Percentiles rank a stretch among this genome's conserved stretches.
These are phyloP conservation scores for Entelurus aequoreus DNA, from an alignment of 2,113 vertebrate genomes.

Conservation along the genomic window DNA sequence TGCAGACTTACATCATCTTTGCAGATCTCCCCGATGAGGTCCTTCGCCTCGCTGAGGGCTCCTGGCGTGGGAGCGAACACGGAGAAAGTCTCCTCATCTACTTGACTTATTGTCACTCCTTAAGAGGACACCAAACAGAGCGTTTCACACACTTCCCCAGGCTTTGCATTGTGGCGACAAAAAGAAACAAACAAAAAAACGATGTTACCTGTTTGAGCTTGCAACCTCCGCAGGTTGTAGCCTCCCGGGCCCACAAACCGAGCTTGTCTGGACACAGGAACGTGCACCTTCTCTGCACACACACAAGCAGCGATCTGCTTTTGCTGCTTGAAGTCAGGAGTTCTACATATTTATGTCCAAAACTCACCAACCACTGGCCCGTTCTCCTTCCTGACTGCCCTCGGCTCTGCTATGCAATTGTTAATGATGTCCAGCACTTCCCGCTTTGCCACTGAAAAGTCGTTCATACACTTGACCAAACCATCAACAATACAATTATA, in stretches of 20 bases:
- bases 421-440: constrained; percentile 94
- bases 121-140: too few species aligned
- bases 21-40: too few species aligned
- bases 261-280: constrained; percentile 86
- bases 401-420: constrained; percentile 82
- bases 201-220: constrained; percentile 84
- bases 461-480: constrained; percentile 2
- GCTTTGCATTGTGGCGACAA: background rate
- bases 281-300: constrained; percentile 82
- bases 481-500: too few species aligned
- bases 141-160: too few species aligned
- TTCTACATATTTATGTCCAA: background rate
- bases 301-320: background rate
- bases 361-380: constrained; percentile 88
- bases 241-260: constrained; percentile 93
- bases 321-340: background rate
- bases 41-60: too few species aligned
- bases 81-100: too few species aligned
- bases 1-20: too few species aligned
- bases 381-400: constrained; percentile 82
- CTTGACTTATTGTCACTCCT: too few species aligned
- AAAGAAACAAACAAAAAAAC: background rate
- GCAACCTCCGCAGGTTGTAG: constrained; percentile 88
- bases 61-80: too few species aligned
- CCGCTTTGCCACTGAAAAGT: constrained; percentile 82